Base-by-base conservation (phyloP, 2,113 vertebrate species). In the Gymnobelideus leadbeateri region DNA sequence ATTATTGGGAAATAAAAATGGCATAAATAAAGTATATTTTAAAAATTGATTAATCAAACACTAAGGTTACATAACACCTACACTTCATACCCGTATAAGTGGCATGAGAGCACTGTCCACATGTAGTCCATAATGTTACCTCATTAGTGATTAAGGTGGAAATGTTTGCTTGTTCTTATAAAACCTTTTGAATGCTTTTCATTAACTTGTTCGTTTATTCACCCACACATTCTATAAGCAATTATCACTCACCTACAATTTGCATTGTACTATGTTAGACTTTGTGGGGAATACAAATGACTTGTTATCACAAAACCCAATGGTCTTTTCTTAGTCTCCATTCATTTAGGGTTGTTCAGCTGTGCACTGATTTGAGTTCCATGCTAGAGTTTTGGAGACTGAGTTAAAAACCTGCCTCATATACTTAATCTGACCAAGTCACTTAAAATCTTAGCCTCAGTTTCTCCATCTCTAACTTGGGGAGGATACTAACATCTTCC, bases 301-400 rank as follows among this genome's bases (percentile, higher is more conserved):
- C 7, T 61, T 90, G 25, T 77, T 92, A 49, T 2, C 51, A 31
- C 84, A 21, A 95, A 91, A 91, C 49, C 9, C 37, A 94, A 19
- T 4, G 25, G 68, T n/a, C 53, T 89, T 94, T 94, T 25, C 84
- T 68, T 46, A 95, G 8, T 52, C 89, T 95, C 95, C 51, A 53
- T 91, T 57, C 93, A 93, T 89, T 26, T 77, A 57, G n/a, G 19
- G 68, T 2, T 89, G 49, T 3, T 21, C 11, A 93, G 16, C 0
- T 54, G 14, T 16, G 37, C 68, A n/a, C 37, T 77, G 68, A 19
- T 77, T 77, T n/a, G 68, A 77, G 37, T n/a, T 77, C 37, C 37
- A 77, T 7, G 37, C 31, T 7, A 37, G 14, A 5, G 37, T 77
- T 77, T 21, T 5, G 37, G 68, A n/a, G 5, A 77, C 16, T 77